Evolutionary conservation across 2,113 vertebrate genomes (phyloP).

Genomic region (Prochilodus magdalenae): DNA sequence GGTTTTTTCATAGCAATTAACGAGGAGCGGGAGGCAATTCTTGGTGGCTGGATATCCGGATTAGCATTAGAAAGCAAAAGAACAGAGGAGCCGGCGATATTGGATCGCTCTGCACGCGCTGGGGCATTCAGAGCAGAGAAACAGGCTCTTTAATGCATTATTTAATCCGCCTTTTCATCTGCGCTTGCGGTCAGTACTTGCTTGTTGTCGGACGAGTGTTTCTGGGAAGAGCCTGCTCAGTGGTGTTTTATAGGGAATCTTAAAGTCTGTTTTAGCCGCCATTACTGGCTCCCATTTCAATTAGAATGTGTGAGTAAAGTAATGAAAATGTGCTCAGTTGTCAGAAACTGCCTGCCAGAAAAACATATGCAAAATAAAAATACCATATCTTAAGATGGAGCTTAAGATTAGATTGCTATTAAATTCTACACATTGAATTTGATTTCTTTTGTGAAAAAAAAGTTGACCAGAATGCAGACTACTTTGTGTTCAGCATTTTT

Average conservation of each 20-base stretch:
- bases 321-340: no score
- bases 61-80: slow-evolving; percentile 63
- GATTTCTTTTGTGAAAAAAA: no score
- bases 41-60: slow-evolving; percentile 56
- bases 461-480: no score
- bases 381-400: no score
- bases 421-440: no score
- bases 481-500: no score
- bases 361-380: no score
- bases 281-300: neutral
- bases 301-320: no score
- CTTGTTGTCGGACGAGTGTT: slow-evolving; percentile 35
- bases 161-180: slow-evolving; percentile 54
- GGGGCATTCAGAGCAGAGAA: slow-evolving; percentile 48
- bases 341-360: no score
- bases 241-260: neutral
- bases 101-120: slow-evolving; percentile 60
- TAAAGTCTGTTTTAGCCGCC: neutral
- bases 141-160: slow-evolving; percentile 55
- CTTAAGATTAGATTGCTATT: no score
- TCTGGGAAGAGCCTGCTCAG: neutral
- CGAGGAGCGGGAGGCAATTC: slow-evolving; percentile 48
- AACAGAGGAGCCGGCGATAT: slow-evolving; percentile 53
- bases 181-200: neutral
- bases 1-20: slow-evolving; percentile 63